phyloP scores from a whole-genome alignment of 1,140 invertebrate genomes.

The Mercenaria mercenaria region DNA sequence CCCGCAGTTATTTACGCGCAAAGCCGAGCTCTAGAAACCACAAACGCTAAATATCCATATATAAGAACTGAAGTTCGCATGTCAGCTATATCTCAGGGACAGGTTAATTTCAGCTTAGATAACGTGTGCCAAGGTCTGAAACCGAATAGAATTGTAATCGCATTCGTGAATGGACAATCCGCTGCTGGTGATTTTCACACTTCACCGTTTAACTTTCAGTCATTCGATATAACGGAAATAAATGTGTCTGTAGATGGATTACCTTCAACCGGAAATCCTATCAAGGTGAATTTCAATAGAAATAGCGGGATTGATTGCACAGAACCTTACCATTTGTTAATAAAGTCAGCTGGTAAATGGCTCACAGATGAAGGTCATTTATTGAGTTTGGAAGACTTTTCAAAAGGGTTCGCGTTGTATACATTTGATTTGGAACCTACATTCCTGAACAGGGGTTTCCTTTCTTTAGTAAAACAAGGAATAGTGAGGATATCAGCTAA shows the following conservation, averaged over 20 bases:
- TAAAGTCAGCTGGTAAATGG: neutral
- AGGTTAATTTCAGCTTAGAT: neutral
- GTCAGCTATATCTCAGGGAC: neutral
- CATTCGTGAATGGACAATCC: neutral
- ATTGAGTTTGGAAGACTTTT: neutral
- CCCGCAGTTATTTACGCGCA: neutral
- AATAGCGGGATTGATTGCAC: neutral
- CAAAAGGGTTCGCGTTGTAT: neutral
- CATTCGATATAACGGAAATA: neutral
- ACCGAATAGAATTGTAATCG: neutral
- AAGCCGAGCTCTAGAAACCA: neutral
- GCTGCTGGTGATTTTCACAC: neutral
- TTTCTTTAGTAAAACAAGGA: neutral
- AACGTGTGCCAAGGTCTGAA: neutral
- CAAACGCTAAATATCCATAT: neutral
- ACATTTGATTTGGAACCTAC: neutral
- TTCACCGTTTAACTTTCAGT: conserved; percentile 2
- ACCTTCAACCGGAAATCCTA: neutral
- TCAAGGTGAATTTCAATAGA: neutral
- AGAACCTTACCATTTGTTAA: neutral
- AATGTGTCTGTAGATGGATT: neutral
- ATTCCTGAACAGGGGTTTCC: neutral
- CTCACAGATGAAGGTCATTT: neutral
- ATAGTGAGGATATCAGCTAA: neutral
- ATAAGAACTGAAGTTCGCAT: neutral